A percentile compares a stretch with the other conserved stretches of the same genome.
Evolutionary conservation across 2,113 vertebrate species (phyloP).

Genomic region (Oceanodroma tethys): DNA sequence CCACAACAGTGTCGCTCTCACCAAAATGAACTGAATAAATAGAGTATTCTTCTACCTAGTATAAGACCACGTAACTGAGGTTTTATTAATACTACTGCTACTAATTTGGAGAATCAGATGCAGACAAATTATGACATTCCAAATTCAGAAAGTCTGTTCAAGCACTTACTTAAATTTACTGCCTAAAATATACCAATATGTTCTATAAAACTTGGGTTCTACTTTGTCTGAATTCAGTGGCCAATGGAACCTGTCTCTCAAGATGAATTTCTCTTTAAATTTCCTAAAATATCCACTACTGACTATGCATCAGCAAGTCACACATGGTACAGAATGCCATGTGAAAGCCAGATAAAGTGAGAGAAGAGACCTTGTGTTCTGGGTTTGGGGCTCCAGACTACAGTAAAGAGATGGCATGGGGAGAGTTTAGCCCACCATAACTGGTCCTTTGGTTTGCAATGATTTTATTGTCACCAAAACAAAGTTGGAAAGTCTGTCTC

Average conservation of each 20-base stretch:
- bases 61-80: fast-evolving
- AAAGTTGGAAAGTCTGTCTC: background rate
- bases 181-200: background rate
- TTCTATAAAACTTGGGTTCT: background rate
- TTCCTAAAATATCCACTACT: background rate
- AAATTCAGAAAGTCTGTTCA: background rate
- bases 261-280: background rate
- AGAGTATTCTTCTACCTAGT: background rate
- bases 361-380: background rate
- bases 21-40: background rate
- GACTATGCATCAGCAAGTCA: background rate
- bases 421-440: background rate
- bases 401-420: background rate
- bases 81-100: background rate
- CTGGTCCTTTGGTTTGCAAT: background rate
- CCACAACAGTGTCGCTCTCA: background rate
- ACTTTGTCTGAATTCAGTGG: background rate
- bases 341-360: background rate
- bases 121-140: background rate
- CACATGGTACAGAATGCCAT: background rate
- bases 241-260: background rate
- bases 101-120: background rate
- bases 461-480: background rate
- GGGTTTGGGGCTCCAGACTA: background rate
- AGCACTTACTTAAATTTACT: background rate